Conservation (phyloP, 2,797 vertebrate species). For the Pogonophryne albipinna region DNA sequence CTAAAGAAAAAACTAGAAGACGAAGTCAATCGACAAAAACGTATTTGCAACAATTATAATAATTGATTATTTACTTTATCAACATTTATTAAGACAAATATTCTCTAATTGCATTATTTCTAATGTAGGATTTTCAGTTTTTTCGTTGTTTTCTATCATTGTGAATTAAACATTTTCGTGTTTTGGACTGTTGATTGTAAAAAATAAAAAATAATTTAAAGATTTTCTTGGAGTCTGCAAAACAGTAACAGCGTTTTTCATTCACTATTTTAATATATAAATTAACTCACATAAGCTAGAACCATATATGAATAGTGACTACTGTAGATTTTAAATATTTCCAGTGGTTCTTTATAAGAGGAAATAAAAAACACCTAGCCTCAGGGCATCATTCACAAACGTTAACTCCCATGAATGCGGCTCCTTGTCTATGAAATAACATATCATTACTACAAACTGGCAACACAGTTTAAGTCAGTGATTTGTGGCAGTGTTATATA, state of each 20-base stretch:
- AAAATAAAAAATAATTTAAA: neutral
- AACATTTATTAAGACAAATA: neutral
- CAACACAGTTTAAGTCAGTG: slow-evolving; percentile 1
- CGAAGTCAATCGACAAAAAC: neutral
- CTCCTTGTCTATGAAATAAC: slow-evolving; percentile 40
- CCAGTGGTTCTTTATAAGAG: slow-evolving; percentile 6
- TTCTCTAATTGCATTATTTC: neutral
- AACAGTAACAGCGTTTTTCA: neutral
- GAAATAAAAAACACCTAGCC: neutral
- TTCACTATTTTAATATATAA: neutral
- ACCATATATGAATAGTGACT: neutral
- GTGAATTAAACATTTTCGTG: neutral
- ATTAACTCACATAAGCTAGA: neutral
- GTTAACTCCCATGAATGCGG: slow-evolving; percentile 17
- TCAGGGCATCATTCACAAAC: slow-evolving; percentile 14
- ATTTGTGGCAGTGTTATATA: slow-evolving; percentile 28
- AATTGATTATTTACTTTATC: neutral
- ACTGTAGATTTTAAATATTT: neutral
- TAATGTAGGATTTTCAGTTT: neutral
- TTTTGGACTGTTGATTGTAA: neutral
- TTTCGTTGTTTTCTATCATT: neutral
- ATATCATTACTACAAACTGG: slow-evolving; percentile 21
- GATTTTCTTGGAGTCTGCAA: neutral
- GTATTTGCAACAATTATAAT: neutral
- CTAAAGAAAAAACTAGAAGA: neutral